These are phyloP conservation scores for Stenichneumon culpator DNA, from an alignment of 2,888 invertebrate genomes.

Conservation along the genomic window DNA sequence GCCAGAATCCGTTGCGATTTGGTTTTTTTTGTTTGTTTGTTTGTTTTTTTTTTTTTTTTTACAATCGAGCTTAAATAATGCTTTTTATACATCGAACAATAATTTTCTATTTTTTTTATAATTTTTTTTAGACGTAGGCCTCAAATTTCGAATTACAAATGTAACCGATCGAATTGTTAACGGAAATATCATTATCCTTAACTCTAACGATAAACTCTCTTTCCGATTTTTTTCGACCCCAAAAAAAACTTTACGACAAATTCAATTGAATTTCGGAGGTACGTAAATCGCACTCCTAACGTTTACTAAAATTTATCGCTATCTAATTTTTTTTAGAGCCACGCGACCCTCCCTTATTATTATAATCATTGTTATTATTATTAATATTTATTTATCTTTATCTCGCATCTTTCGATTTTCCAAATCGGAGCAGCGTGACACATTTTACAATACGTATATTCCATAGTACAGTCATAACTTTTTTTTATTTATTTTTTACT, in stretches of 20 bases:
- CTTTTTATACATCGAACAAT: constrained; percentile 18
- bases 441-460: constrained; percentile 53
- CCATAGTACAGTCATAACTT: constrained; percentile 25
- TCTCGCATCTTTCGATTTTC: constrained; percentile 40
- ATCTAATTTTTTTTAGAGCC: constrained; percentile 39
- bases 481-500: not conserved
- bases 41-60: constrained; percentile 38
- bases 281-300: constrained; percentile 19
- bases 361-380: not conserved
- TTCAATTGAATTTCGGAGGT: constrained; percentile 33
- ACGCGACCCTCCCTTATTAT: not conserved
- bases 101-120: constrained; percentile 24
- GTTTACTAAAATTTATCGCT: constrained; percentile 42
- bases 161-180: constrained; percentile 5
- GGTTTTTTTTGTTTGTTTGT: constrained; percentile 40
- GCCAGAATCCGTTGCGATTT: constrained; percentile 32
- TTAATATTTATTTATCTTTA: constrained; percentile 12
- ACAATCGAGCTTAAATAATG: constrained; percentile 33
- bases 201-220: not conserved
- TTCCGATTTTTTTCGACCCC: not conserved
- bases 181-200: constrained; percentile 8
- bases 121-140: constrained; percentile 24
- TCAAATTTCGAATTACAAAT: constrained; percentile 29
- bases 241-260: constrained; percentile 25
- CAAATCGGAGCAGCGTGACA: constrained; percentile 32